phyloP scores from a whole-genome alignment of 2,888 invertebrate genomes.

The Agrochola circellaris region DNA sequence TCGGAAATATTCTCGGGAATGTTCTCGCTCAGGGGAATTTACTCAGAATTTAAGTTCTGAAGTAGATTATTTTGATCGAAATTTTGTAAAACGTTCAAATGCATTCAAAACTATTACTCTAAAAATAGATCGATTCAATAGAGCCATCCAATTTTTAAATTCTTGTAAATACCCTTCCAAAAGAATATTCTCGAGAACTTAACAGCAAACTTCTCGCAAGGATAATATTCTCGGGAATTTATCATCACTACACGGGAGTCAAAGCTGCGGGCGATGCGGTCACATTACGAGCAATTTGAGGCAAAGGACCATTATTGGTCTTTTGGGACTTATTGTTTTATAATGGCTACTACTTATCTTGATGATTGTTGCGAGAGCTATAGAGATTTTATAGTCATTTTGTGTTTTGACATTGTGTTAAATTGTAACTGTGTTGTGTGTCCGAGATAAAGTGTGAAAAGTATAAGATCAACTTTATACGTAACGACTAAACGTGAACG shows the following conservation, averaged over 20 bases:
- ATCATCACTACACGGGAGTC: too few relatives aligned
- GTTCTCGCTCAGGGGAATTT: background rate
- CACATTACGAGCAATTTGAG: constrained; percentile 54
- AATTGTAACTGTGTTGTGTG: background rate
- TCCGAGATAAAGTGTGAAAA: background rate
- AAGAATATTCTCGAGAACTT: too few relatives aligned
- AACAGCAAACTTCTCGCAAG: too few relatives aligned
- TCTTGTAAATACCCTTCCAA: too few relatives aligned
- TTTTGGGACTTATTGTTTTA: constrained; percentile 54
- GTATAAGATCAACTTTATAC: background rate
- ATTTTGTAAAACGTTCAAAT: background rate
- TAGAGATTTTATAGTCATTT: constrained; percentile 9
- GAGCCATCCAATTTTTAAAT: background rate
- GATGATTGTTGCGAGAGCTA: constrained; percentile 13
- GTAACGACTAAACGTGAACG: background rate
- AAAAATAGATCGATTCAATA: background rate
- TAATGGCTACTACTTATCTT: constrained; percentile 26
- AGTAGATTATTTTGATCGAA: background rate
- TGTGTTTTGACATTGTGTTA: background rate
- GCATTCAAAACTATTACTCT: background rate
- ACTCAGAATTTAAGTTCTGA: background rate
- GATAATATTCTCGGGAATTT: too few relatives aligned
- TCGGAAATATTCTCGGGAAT: too few relatives aligned
- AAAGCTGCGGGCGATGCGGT: constrained; percentile 48
- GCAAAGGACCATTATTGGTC: constrained; percentile 32